Percentiles rank a stretch among this genome's conserved stretches.
These are phyloP conservation scores for Xylophagus ater DNA, from an alignment of 2,888 invertebrate species.

Conservation along the genomic window DNA sequence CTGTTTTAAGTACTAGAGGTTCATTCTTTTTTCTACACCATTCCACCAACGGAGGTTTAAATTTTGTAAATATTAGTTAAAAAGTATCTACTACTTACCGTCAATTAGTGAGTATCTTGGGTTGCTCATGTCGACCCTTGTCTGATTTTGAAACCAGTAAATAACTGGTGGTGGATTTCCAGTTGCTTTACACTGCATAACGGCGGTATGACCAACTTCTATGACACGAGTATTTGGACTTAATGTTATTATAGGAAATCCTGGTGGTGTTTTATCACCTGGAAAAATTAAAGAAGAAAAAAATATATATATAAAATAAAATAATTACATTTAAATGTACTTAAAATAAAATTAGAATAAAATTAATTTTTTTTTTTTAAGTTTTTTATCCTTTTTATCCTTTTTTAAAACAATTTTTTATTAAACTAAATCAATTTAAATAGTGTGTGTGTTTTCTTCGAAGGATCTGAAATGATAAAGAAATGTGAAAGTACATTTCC, in stretches of 20 bases:
- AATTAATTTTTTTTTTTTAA: neutral
- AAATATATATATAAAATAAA: neutral
- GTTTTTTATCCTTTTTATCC: neutral
- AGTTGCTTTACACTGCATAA: slow-evolving; percentile 77
- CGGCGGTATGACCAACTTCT: slow-evolving; percentile 86
- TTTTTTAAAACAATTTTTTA: too few relatives aligned
- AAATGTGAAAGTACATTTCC: too few relatives aligned
- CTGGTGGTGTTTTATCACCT: slow-evolving; percentile 78
- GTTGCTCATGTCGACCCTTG: slow-evolving; percentile 78
- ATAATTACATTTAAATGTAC: neutral
- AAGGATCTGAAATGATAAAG: too few relatives aligned
- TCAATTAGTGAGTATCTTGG: slow-evolving; percentile 76
- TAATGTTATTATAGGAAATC: slow-evolving; percentile 82
- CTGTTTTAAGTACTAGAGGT: too few relatives aligned
- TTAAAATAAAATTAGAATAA: slow-evolving; percentile 3
- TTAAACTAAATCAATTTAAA: too few relatives aligned
- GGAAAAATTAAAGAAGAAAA: slow-evolving; percentile 20
- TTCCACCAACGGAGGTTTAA: too few relatives aligned
- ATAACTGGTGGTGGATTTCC: slow-evolving; percentile 75
- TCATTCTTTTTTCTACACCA: too few relatives aligned
- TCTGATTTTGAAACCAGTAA: slow-evolving; percentile 87
- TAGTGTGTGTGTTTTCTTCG: too few relatives aligned
- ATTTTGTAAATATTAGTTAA: too few relatives aligned
- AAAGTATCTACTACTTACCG: too few relatives aligned
- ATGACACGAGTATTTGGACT: slow-evolving; percentile 89